A percentile compares a stretch with the other conserved stretches of the same genome.
Conservation (phyloP, 2,888 invertebrate species). For the Eupithecia subumbrata region DNA sequence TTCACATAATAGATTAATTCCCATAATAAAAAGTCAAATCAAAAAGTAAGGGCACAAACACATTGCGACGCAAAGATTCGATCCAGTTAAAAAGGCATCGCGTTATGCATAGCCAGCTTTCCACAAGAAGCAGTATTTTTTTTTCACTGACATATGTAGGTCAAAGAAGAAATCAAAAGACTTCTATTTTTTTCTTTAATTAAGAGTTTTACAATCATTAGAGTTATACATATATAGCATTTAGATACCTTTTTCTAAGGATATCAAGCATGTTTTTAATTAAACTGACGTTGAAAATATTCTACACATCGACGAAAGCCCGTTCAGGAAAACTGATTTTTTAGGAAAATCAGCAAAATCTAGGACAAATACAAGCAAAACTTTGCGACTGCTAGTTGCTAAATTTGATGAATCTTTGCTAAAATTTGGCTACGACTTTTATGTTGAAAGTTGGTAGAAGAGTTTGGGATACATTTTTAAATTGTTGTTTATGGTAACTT, state of each 20-base stretch:
- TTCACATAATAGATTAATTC: no score
- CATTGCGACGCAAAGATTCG: no score
- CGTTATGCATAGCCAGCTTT: not conserved
- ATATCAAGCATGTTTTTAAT: not conserved
- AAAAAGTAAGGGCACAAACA: no score
- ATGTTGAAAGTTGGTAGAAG: no score
- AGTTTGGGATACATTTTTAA: no score
- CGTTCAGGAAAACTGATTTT: slow-evolving; percentile 40
- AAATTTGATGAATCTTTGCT: not conserved
- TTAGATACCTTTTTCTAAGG: no score
- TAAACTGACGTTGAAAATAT: slow-evolving; percentile 55
- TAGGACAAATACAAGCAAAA: not conserved
- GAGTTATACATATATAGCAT: no score
- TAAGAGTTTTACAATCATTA: no score
- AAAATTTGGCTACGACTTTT: not conserved
- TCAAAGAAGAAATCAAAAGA: not conserved
- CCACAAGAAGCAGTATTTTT: not conserved
- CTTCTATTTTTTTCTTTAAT: no score
- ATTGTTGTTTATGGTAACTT: no score
- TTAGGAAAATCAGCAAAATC: slow-evolving; percentile 1
- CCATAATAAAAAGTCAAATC: no score
- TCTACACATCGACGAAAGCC: slow-evolving; percentile 49
- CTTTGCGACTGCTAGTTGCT: not conserved
- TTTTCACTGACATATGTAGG: no score
- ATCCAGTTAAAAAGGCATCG: not conserved